Base-by-base conservation (phyloP, 2,888 invertebrate species). In the Hirudinaria manillensis region DNA sequence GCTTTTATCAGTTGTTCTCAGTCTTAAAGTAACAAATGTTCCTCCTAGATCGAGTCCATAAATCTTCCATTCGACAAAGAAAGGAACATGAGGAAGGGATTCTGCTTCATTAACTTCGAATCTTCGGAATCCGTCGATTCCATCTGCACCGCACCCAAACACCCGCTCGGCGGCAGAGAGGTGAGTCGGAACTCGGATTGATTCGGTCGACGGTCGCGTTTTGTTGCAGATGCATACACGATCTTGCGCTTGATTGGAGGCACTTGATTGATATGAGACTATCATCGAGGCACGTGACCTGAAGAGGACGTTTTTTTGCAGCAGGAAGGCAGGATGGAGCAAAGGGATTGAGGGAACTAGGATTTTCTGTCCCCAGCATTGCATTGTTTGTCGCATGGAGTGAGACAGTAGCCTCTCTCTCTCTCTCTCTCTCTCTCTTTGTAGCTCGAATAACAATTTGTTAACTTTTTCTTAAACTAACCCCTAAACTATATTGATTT, bases 31-130 rank as follows among this genome's bases (percentile, higher is more conserved):
- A 61, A 7, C 7, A 27, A 27, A 61, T 13, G 10, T 29, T 24
- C 0, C 29, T 72, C 56, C 29, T 32, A 75, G 75, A 75, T 75
- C 66, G 77, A 76, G 70, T 73, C 75, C 19, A 70, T 77, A 70
- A 75, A 77, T 34, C 70, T 77, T 61, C 77, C 77, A 34, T 77
- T 76, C 34, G 77, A 77, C 74, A 75, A 76, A 34, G 77, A 77
- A 68, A 77, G 76, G 76, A 77, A 77, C 74, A 75, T 75, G 56
- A 51, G 77, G 45, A 73, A 75, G 53, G 75, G 75, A 19, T 77
- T 77, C 71, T 77, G 77, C 71, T 77, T 77, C 34, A 70, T 77
- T 21, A 77, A 73, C 70, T 77, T 77, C 53, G 76, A 77, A 32
- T 70, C 76, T 21, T 61, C 75, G 16, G 75, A 75, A 16, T 71